Percentiles rank a stretch among this genome's conserved stretches.
Evolutionary conservation across 2,797 vertebrate species (phyloP).

Genomic region (Pangasius sanitwongsei): DNA sequence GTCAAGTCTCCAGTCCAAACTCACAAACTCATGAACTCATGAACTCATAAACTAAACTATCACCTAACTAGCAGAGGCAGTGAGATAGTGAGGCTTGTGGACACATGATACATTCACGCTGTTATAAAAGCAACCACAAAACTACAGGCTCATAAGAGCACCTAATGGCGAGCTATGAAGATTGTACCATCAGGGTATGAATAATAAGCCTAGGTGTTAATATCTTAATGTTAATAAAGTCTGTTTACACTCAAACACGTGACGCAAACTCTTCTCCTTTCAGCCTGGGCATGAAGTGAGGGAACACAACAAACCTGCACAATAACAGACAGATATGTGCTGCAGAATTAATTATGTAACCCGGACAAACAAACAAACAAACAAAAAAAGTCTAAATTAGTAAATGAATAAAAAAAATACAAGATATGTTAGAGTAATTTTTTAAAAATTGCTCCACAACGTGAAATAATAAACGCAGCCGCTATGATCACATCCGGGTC

Average conservation of each 20-base stretch:
- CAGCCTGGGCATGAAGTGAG: background rate
- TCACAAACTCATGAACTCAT: background rate
- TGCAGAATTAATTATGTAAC: background rate
- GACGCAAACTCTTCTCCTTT: background rate
- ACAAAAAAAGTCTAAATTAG: too few relatives aligned
- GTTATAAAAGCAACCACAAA: background rate
- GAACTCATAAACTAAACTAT: too few relatives aligned
- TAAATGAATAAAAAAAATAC: too few relatives aligned
- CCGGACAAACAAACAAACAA: background rate
- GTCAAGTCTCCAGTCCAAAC: background rate
- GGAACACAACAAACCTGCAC: background rate
- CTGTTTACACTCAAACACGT: background rate
- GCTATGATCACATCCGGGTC: slow-evolving; percentile 1
- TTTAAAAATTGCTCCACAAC: background rate
- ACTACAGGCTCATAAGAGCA: background rate
- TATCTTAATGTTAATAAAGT: too few relatives aligned
- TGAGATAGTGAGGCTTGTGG: too few relatives aligned
- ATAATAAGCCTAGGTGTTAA: background rate
- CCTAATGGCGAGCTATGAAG: too few relatives aligned
- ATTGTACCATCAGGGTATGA: too few relatives aligned
- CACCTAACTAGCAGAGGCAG: background rate
- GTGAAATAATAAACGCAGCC: background rate
- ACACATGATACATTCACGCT: background rate
- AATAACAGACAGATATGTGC: background rate
- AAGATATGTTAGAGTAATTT: background rate